These are phyloP conservation scores for Agrotis exclamationis DNA, from an alignment of 2,888 invertebrate genomes.

Conservation along the genomic window DNA sequence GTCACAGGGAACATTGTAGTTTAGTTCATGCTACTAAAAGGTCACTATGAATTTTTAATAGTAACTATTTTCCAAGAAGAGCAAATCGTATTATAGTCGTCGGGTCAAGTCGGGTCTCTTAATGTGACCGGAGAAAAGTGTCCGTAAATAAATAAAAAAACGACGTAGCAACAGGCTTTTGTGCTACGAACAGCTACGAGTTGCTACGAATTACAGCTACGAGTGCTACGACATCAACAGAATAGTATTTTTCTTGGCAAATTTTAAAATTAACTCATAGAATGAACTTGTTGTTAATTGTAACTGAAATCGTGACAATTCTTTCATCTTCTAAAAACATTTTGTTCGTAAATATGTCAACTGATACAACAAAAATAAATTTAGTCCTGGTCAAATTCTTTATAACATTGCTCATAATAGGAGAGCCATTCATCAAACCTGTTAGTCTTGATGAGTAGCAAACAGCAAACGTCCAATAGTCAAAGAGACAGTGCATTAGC, in stretches of 20 bases:
- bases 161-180: constrained; percentile 50
- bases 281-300: constrained; percentile 10
- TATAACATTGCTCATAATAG: too few relatives aligned
- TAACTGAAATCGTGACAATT: neutral
- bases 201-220: constrained; percentile 36
- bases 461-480: neutral
- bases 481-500: constrained; percentile 21
- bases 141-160: constrained; percentile 67
- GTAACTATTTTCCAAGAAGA: constrained; percentile 58
- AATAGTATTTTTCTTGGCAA: constrained; percentile 34
- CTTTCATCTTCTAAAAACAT: neutral
- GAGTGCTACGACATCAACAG: constrained; percentile 29
- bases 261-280: neutral
- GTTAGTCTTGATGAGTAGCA: neutral
- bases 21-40: constrained; percentile 60
- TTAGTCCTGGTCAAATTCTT: too few relatives aligned
- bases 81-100: constrained; percentile 55
- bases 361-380: too few relatives aligned
- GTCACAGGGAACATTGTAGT: constrained; percentile 30
- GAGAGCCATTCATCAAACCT: neutral
- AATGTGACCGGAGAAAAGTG: constrained; percentile 66
- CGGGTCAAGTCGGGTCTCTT: constrained; percentile 57
- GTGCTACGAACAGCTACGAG: constrained; percentile 39
- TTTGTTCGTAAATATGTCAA: neutral
- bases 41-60: constrained; percentile 63